A percentile compares a stretch with the other conserved stretches of the same genome.
Evolutionary conservation across 2,797 vertebrate genomes (phyloP).

Genomic region (Avahi laniger): DNA sequence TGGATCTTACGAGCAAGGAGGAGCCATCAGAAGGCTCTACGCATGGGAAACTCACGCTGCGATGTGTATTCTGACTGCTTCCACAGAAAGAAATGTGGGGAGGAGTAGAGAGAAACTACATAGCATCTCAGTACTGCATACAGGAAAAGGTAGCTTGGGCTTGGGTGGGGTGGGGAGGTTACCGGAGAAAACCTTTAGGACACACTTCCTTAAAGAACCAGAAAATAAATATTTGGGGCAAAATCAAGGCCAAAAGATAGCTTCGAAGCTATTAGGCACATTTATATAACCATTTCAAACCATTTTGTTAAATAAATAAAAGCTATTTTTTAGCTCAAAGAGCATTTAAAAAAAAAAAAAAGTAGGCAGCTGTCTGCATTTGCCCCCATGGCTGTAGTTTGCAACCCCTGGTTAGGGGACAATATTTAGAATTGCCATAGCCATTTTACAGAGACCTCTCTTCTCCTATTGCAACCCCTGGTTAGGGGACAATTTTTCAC

Average conservation of each 20-base stretch:
- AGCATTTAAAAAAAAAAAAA: background rate
- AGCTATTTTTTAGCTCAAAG: background rate
- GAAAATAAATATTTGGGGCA: background rate
- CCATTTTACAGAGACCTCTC: too few relatives aligned
- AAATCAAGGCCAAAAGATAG: background rate
- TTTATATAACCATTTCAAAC: background rate
- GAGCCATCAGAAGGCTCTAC: background rate
- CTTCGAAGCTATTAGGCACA: background rate
- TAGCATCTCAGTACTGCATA: background rate
- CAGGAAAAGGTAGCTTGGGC: background rate
- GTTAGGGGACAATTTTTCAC: too few relatives aligned
- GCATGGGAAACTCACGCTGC: background rate
- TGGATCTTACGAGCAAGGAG: background rate
- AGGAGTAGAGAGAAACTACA: background rate
- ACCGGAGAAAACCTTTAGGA: background rate
- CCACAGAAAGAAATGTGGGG: background rate
- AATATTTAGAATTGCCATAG: too few relatives aligned
- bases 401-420: background rate
- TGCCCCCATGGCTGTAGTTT: background rate
- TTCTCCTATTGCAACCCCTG: too few relatives aligned
- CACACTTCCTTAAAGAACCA: background rate
- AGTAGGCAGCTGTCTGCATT: background rate
- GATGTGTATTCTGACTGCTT: background rate
- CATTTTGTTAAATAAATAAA: slow-evolving; percentile 10
- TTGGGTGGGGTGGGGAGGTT: too few relatives aligned